Evolutionary conservation across 2,113 vertebrate genomes (phyloP).

Genomic region (Phrynosoma blainvillii): DNA sequence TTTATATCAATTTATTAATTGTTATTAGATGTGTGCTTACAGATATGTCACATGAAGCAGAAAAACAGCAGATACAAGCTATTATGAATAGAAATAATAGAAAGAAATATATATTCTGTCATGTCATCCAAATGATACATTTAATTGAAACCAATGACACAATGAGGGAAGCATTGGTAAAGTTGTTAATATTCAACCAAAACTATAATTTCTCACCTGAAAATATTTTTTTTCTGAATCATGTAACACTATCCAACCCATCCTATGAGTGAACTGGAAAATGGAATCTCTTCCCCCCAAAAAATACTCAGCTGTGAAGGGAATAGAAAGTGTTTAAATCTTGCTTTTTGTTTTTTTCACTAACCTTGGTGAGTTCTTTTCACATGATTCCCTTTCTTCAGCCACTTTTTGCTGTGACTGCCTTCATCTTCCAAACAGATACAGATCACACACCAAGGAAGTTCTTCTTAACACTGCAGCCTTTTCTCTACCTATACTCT

Average conservation of each 20-base stretch:
- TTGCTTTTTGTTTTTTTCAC: background rate
- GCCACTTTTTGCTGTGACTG: background rate
- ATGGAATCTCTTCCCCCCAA: background rate
- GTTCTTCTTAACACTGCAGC: background rate
- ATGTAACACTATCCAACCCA: background rate
- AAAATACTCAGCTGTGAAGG: background rate
- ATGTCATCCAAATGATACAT: background rate
- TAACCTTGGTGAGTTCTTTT: conserved; percentile 14
- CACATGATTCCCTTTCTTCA: background rate
- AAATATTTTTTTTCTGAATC: background rate
- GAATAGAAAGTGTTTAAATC: background rate
- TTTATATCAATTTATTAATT: background rate
- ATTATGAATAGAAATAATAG: background rate
- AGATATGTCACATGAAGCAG: background rate
- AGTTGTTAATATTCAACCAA: background rate
- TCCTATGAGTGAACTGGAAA: background rate
- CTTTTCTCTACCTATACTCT: background rate
- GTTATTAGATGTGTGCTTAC: background rate
- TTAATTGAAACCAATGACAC: background rate
- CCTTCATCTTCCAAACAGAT: background rate
- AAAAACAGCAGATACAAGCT: background rate
- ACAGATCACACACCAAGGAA: background rate
- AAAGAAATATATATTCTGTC: background rate
- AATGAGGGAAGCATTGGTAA: background rate
- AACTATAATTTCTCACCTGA: background rate